A percentile compares a stretch with the other conserved stretches of the same genome.
Evolutionary conservation across 2,888 invertebrate genomes (phyloP).

Genomic region (Caenorhabditis afra): DNA sequence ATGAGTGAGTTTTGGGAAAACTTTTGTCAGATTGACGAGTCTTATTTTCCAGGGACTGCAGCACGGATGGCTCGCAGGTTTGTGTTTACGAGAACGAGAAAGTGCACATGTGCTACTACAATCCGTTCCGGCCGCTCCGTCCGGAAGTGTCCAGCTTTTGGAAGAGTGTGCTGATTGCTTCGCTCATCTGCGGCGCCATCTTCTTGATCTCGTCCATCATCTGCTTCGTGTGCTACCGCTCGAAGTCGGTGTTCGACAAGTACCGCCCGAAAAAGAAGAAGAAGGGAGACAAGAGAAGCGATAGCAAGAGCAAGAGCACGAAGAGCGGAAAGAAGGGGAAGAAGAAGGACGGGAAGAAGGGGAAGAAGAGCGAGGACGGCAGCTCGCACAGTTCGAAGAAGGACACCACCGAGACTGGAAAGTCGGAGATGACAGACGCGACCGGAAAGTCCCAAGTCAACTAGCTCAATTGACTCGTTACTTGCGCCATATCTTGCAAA

Average conservation of each 20-base stretch:
- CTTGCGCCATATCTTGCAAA: too few relatives aligned
- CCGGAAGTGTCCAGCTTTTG: constrained; percentile 13
- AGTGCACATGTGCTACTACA: constrained; percentile 31
- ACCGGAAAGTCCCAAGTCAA: neutral
- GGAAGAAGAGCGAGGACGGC: neutral
- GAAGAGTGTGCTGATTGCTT: constrained; percentile 35
- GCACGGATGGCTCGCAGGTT: constrained; percentile 15
- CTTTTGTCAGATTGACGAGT: too few relatives aligned
- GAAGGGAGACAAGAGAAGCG: constrained; percentile 17
- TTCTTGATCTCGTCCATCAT: constrained; percentile 37
- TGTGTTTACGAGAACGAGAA: constrained; percentile 31
- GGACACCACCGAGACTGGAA: neutral
- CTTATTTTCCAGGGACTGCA: constrained; percentile 20
- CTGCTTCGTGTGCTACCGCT: constrained; percentile 51
- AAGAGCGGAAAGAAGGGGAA: constrained; percentile 19
- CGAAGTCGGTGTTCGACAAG: constrained; percentile 53
- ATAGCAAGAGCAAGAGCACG: constrained; percentile 21
- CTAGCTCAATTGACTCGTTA: neutral
- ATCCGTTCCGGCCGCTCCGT: constrained; percentile 34
- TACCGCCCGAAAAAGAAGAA: constrained; percentile 22
- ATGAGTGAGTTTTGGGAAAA: constrained; percentile 12
- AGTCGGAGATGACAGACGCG: constrained; percentile 6
- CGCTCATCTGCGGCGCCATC: constrained; percentile 20
- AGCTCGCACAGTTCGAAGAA: neutral
- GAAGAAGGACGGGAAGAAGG: neutral